These are phyloP conservation scores for Matsumyia berberina DNA, from an alignment of 2,888 invertebrate species.

Conservation along the genomic window DNA sequence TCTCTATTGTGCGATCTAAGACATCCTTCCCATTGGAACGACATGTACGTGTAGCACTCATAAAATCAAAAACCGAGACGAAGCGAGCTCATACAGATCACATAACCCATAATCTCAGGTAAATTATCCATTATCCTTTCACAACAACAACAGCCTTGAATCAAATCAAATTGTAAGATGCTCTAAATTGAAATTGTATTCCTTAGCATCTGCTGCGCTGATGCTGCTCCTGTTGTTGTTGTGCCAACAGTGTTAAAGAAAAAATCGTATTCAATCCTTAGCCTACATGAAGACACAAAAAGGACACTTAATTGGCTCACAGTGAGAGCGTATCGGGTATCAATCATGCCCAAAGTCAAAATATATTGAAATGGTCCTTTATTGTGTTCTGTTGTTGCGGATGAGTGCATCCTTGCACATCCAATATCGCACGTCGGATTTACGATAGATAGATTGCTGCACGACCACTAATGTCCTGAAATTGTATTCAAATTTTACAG, in stretches of 20 bases:
- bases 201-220: slow-evolving; percentile 62
- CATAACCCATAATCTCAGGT: slow-evolving; percentile 69
- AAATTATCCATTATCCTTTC: slow-evolving; percentile 70
- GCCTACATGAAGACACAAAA: slow-evolving; percentile 9
- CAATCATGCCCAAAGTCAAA: slow-evolving; percentile 73
- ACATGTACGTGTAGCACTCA: slow-evolving; percentile 67
- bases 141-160: slow-evolving; percentile 42
- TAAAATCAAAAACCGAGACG: slow-evolving; percentile 71
- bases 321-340: slow-evolving; percentile 56
- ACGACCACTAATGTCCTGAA: slow-evolving; percentile 52
- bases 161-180: slow-evolving; percentile 71
- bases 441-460: slow-evolving; percentile 61
- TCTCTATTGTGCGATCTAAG: slow-evolving; percentile 58
- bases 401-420: slow-evolving; percentile 69
- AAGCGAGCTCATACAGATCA: slow-evolving; percentile 71
- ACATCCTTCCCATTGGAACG: slow-evolving; percentile 70
- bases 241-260: slow-evolving; percentile 52
- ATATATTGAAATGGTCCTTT: slow-evolving; percentile 68
- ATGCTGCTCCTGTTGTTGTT: slow-evolving; percentile 59
- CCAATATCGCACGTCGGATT: slow-evolving; percentile 71
- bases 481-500: slow-evolving; percentile 66
- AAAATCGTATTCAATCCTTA: slow-evolving; percentile 15
- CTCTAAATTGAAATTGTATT: slow-evolving; percentile 73
- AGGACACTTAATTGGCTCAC: slow-evolving; percentile 73
- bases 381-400: slow-evolving; percentile 56